A percentile compares a stretch with the other conserved stretches of the same genome.
These are phyloP conservation scores for Ceyx melanurus DNA, from an alignment of 2,113 vertebrate genomes.

Conservation along the genomic window DNA sequence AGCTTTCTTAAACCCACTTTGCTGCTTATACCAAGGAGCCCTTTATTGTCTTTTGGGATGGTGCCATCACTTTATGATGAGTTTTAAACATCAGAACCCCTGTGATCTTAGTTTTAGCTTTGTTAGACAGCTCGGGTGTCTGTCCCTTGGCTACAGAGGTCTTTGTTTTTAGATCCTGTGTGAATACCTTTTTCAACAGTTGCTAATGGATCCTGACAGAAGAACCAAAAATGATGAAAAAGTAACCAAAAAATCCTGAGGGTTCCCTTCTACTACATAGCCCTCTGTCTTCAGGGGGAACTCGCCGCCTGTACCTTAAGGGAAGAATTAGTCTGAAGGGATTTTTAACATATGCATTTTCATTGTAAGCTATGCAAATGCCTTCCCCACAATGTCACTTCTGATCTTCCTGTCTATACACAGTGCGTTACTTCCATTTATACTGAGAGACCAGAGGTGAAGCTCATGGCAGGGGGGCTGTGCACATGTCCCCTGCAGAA, in stretches of 20 bases:
- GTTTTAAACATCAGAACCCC: constrained; percentile 52
- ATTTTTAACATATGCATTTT: constrained; percentile 60
- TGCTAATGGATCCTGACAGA: constrained; percentile 59
- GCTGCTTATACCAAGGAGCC: constrained; percentile 26
- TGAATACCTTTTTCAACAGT: constrained; percentile 32
- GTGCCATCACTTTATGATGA: constrained; percentile 20
- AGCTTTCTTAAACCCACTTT: constrained; percentile 10
- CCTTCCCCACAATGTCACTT: constrained; percentile 38
- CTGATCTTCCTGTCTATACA: constrained; percentile 36
- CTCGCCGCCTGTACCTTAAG: constrained; percentile 36
- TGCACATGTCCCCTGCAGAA: background rate
- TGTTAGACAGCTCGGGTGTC: constrained; percentile 22
- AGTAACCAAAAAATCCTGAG: constrained; percentile 59
- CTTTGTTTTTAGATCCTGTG: constrained; percentile 55
- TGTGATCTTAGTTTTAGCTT: constrained; percentile 58
- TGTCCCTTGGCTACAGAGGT: constrained; percentile 17
- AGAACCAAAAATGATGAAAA: constrained; percentile 61
- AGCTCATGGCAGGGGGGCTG: background rate
- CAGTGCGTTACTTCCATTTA: background rate
- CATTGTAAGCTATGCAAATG: constrained; percentile 55
- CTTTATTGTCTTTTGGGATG: constrained; percentile 48
- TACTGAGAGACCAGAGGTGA: background rate
- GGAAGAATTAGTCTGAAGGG: constrained; percentile 54
- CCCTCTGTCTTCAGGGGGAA: constrained; percentile 30
- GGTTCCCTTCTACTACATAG: constrained; percentile 39